Conservation (phyloP, 2,888 invertebrate species). For the Punctoribates punctum region DNA sequence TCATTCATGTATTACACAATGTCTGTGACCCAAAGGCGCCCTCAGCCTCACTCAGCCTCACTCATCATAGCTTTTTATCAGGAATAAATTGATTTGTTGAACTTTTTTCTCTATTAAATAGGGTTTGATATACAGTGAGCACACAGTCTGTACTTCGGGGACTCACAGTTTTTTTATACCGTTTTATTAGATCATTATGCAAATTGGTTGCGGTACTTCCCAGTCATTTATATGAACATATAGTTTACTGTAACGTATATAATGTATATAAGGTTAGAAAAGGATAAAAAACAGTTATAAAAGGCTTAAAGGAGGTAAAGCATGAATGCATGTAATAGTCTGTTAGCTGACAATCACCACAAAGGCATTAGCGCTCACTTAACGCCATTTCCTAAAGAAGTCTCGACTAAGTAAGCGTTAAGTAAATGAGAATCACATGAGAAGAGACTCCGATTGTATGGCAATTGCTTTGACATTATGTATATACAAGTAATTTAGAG, state of each 20-base stretch:
- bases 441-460: not conserved
- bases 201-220: conserved; percentile 37
- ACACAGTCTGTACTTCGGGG: conserved; percentile 24
- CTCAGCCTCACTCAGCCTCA: conserved; percentile 29
- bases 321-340: conserved; percentile 29
- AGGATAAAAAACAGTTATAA: conserved; percentile 33
- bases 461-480: conserved; percentile 4
- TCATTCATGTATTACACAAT: conserved; percentile 20
- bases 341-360: conserved; percentile 37
- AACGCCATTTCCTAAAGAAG: conserved; percentile 31
- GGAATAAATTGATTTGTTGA: conserved; percentile 38
- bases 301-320: conserved; percentile 27
- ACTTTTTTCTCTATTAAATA: conserved; percentile 37
- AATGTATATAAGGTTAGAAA: conserved; percentile 24
- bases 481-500: conserved; percentile 33
- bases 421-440: conserved; percentile 26
- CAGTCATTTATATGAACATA: conserved; percentile 32
- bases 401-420: conserved; percentile 27
- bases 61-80: conserved; percentile 32
- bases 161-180: conserved; percentile 32
- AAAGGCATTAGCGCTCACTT: conserved; percentile 35
- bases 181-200: conserved; percentile 38
- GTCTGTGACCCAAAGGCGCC: conserved; percentile 18
- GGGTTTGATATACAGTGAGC: conserved; percentile 32
- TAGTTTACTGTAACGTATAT: conserved; percentile 4